Evolutionary conservation across 2,888 invertebrate species (phyloP), one percentile per base, ranked within the genome.

Genomic region (Drosophila pullipes): DNA sequence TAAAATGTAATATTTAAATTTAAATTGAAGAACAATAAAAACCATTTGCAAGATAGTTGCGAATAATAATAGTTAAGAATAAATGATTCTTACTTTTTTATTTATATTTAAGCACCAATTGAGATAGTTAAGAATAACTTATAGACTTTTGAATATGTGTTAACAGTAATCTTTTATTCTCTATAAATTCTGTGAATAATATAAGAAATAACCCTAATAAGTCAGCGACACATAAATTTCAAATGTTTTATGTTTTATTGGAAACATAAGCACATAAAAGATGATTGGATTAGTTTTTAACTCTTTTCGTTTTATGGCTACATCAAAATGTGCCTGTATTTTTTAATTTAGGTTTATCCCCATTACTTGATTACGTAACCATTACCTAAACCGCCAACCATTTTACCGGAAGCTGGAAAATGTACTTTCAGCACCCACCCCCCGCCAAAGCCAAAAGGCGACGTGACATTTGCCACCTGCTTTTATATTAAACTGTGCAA

Each of bases 391-490:
- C 31, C 11, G n/a, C 30, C 49, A 52, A 22, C 18, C 54, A n/a
- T 28, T 63, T 50, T 58, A 54, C 22, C 22, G 28, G 13, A 61
- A 47, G 22, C 57, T 47, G 47, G 47, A 10, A 16, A 25, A 47
- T 47, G 16, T 47, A 47, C 47, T 47, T 25, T 16, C 25, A 16
- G 25, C 25, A 16, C 3, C 1, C 4, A 7, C 13, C 13, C n/a
- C 11, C 11, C 44, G 11, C n/a, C 7, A 3, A 4, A 10, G 16
- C 4, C 47, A 16, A 25, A 7, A 25, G 47, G 59, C 41, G 58
- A 75, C 70, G 61, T 71, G 78, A 75, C 75, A 74, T 69, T 78
- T 69, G 63, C 74, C 74, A 44, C 49, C 52, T 30, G 52, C 30
- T 52, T 47, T 47, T 25, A 47, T 25, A 47, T 47, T 25, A 25